Evolutionary conservation across 1,140 invertebrate genomes (phyloP), one percentile per base, ranked within the genome.

Genomic region (Lepidurus couesii): DNA sequence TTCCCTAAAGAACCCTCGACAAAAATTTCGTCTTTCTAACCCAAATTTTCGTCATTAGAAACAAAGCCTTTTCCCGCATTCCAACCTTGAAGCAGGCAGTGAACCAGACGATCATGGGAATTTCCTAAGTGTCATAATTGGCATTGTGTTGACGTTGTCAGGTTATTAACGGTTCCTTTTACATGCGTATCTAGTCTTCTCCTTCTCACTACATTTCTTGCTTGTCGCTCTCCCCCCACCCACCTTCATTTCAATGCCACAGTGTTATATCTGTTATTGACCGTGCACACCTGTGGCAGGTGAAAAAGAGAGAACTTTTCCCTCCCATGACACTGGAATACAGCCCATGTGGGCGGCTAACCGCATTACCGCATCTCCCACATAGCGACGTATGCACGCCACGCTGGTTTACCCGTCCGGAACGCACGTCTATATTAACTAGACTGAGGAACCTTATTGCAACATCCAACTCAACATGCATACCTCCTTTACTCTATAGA

Each of bases 201-300:
- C 16, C n/a, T 13, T 65, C 7, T 13, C 53, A 65, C 16, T 47
- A 11, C 45, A 47, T 65, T 65, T 16, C 53, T 65, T 65, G 53
- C 21, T 65, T 21, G 16, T 65, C n/a, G 53, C 21, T 65, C 21
- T 21, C 53, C 16, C 21, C 21, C 13, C 53, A 6, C 53, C 13
- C 53, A n/a, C 21, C 53, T 65, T 21, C 13, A 16, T 65, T 65
- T 65, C 53, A 65, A 65, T 65, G 53, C 53, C 53, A 65, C n/a
- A n/a, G 53, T 7, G 53, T 13, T 65, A 13, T 65, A 65, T 13
- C 53, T 65, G 53, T 21, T 65, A 65, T 65, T 65, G 53, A 21
- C 53, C 53, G 21, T 65, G 53, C 53, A 65, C 53, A 65, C 53
- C 53, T 65, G 53, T 21, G 6, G 21, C 53, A 65, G 53, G 53